Percentiles rank a stretch among this genome's conserved stretches.
These are phyloP conservation scores for Heteromurus nitidus DNA, from an alignment of 2,888 invertebrate species.

Conservation along the genomic window DNA sequence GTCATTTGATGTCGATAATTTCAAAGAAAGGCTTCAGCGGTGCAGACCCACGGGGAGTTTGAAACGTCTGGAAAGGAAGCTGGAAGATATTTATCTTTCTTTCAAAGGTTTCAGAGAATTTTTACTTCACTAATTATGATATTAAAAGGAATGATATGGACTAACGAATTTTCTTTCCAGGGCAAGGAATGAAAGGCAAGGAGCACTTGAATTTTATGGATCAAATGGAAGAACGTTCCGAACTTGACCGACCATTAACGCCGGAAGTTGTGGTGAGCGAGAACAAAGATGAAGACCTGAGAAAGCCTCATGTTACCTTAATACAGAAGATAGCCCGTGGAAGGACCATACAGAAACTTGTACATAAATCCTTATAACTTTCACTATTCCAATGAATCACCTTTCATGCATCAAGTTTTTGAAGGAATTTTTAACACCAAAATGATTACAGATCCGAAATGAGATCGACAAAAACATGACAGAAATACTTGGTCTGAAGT, in stretches of 20 bases:
- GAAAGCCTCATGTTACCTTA: conserved; percentile 75
- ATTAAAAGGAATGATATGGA: conserved; percentile 9
- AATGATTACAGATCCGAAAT: conserved; percentile 68
- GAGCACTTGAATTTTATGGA: conserved; percentile 27
- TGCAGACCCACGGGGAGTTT: conserved; percentile 45
- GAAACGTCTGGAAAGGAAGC: conserved; percentile 64
- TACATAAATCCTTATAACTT: conserved; percentile 74
- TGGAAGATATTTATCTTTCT: conserved; percentile 68
- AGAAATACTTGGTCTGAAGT: conserved; percentile 67
- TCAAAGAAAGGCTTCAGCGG: conserved; percentile 56
- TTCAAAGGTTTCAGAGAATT: conserved; percentile 66
- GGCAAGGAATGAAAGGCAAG: conserved; percentile 28
- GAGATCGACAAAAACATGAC: conserved; percentile 70
- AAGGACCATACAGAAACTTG: conserved; percentile 83
- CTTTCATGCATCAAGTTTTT: neutral
- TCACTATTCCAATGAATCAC: neutral
- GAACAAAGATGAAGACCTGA: conserved; percentile 59
- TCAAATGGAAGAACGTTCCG: neutral
- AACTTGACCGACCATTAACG: conserved; percentile 43
- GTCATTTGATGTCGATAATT: conserved; percentile 65
- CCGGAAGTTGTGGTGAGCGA: conserved; percentile 59
- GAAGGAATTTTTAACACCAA: neutral
- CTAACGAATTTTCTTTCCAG: too few relatives aligned
- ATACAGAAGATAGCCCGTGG: conserved; percentile 83
- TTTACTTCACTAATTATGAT: neutral